Evolutionary conservation across 2,888 invertebrate genomes (phyloP), one percentile per base, ranked within the genome.

Genomic region (Acleris literana): DNA sequence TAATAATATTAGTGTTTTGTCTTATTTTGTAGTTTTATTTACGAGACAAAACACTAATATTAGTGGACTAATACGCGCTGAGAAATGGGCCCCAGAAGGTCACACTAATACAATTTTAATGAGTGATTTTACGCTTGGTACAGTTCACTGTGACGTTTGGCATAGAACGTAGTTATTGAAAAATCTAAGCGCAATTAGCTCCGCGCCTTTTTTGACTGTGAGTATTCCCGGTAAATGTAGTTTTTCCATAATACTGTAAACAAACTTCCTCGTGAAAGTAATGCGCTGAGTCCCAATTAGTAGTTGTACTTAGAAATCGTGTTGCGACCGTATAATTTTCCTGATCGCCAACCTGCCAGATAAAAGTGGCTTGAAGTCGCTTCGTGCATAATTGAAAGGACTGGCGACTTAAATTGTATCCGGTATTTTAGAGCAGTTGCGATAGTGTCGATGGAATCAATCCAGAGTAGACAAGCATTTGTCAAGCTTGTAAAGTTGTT

Each of bases 331-430:
- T 84, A 74, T 82, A 85, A 86, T 86, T 86, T 86, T 83, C 84
- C 79, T 78, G 78, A 74, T 83, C 78, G 78, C 80, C 81, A 78
- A 76, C 75, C 70, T 70, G 71, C 71, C 66, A 77, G 82, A 83
- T 84, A 81, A 78, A 79, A 84, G 82, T 81, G 73, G 68, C 22
- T 63, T 25, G 33, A 53, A 59, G 59, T 66, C 48, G 77, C 68
- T 73, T 77, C 72, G 73, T 81, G 78, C 81, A 82, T 83, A 83
- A 83, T 84, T 83, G 81, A 84, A 81, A 83, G 82, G 75, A 73
- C 78, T 75, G 74, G 74, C 70, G 70, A 77, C 75, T 75, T 76
- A 78, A 63, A 68, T 59, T 74, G 72, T 73, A 68, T 63, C 71
- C 64, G 69, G 69, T 60, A 64, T 68, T 74, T 68, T 22, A 29